phyloP scores from a whole-genome alignment of 2,888 invertebrate species.

The Phaonia tiefii region DNA sequence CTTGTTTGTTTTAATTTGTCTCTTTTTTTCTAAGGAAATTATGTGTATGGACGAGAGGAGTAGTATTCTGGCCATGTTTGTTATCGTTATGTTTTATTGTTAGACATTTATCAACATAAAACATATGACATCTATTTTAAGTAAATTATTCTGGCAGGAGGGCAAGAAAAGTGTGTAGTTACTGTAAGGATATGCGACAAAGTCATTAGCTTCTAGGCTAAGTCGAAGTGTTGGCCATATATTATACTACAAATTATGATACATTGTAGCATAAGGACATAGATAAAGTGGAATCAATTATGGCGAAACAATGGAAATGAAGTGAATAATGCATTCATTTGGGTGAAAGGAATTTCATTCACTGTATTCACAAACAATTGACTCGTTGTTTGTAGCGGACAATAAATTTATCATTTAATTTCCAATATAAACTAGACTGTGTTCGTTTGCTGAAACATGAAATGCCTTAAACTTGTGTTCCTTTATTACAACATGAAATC shows the following conservation, averaged over 20 bases:
- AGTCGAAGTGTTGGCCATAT: conserved; percentile 8
- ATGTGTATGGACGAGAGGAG: not conserved
- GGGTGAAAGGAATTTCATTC: too few relatives aligned
- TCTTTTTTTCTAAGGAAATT: not conserved
- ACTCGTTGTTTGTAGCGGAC: too few relatives aligned
- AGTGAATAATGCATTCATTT: too few relatives aligned
- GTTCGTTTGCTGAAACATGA: too few relatives aligned
- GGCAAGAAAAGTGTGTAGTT: too few relatives aligned
- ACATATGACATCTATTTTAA: conserved; percentile 50
- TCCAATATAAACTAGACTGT: too few relatives aligned
- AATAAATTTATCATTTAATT: too few relatives aligned
- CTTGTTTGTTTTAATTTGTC: conserved; percentile 61
- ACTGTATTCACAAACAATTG: too few relatives aligned
- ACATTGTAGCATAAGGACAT: not conserved
- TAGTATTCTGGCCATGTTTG: not conserved
- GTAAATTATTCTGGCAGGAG: not conserved
- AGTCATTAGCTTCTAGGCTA: conserved; percentile 1
- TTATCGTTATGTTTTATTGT: conserved; percentile 53
- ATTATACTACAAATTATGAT: conserved; percentile 28
- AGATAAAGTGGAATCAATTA: not conserved
- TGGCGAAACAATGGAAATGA: not conserved
- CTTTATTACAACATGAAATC: too few relatives aligned
- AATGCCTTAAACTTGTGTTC: too few relatives aligned
- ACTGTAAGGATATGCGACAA: not conserved
- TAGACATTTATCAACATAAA: conserved; percentile 40